Evolutionary conservation across 64 coral and sea anemone species (phyloP), one percentile per base, ranked within the genome.

Genomic region (Pocillopora verrucosa): DNA sequence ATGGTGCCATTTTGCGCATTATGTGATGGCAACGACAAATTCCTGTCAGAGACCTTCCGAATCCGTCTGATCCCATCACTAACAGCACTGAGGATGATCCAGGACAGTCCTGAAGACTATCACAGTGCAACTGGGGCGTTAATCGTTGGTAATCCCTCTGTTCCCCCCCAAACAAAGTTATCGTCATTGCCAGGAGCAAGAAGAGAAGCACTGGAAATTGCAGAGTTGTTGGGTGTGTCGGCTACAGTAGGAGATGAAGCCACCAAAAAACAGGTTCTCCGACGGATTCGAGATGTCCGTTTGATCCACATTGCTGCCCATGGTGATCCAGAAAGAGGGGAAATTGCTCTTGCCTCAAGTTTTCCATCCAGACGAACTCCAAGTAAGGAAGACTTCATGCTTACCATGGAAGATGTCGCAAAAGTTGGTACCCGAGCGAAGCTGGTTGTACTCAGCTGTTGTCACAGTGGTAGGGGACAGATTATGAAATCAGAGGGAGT

Each of bases 251-350:
- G 41, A 51, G 41, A 4, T 51, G 41, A 51, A 51, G 41, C 41
- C 41, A 51, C 41, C 41, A 51, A 51, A 51, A 51, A 1, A 51
- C 41, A 51, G 0, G 41, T 51, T 7, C 41, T 51, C 41, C 41
- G 1, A 51, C 41, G 41, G 41, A 51, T 51, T 51, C 41, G 41
- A 0, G 41, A 51, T 0, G 41, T 65, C 35, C 65, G 74, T 68
- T 61, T 89, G 9, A 60, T 79, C 19, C 87, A 89, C 75, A 58
- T 89, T 68, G 75, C 87, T 12, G 75, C 76, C 36, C 87, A 89
- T 16, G 87, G 87, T 26, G 22, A 30, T 34, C 9, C 16, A 1
- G 35, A 89, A 14, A 24, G 59, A 25, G 41, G 41, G 1, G 41
- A 51, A 51, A 51, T 51, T 7, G 3, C 7, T 51, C 41, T 51